Conservation (phyloP, 1,140 invertebrate species). For the Contarinia nasturtii region DNA sequence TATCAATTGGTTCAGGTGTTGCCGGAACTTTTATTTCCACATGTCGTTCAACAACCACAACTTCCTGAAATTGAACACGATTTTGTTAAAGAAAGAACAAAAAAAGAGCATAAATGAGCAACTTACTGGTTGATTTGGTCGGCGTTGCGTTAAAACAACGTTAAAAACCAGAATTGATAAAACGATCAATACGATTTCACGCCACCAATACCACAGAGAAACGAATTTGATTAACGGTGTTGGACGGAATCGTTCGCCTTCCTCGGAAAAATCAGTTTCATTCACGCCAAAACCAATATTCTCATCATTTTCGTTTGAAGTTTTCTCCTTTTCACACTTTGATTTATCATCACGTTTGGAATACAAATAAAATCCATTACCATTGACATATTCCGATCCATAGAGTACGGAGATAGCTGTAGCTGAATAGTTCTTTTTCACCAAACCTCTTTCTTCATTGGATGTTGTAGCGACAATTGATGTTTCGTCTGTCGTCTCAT, state of each 20-base stretch:
- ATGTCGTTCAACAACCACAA: slow-evolving; percentile 24
- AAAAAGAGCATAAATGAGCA: too few relatives aligned
- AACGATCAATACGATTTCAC: slow-evolving; percentile 44
- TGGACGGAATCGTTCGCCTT: slow-evolving; percentile 11
- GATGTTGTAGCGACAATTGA: slow-evolving; percentile 1
- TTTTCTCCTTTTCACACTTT: neutral
- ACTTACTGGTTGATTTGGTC: slow-evolving; percentile 13
- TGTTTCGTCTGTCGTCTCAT: neutral
- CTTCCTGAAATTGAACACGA: slow-evolving; percentile 8
- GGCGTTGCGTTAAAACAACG: slow-evolving; percentile 29
- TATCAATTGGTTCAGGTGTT: slow-evolving; percentile 19
- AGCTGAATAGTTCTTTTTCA: slow-evolving; percentile 14
- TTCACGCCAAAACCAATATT: neutral
- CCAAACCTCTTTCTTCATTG: slow-evolving; percentile 22
- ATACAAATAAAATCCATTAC: slow-evolving; percentile 47
- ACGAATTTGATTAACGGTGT: slow-evolving; percentile 35
- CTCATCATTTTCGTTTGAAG: neutral
- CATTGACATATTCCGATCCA: slow-evolving; percentile 49
- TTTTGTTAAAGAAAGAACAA: neutral
- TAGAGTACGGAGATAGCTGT: slow-evolving; percentile 47
- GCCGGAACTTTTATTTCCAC: slow-evolving; percentile 13
- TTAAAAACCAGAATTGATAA: slow-evolving; percentile 36
- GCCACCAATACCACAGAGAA: slow-evolving; percentile 70
- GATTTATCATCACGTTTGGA: slow-evolving; percentile 20
- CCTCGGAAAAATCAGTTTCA: neutral